These are phyloP conservation scores for Balanococcus diminutus DNA, from an alignment of 2,888 invertebrate species.

Conservation along the genomic window DNA sequence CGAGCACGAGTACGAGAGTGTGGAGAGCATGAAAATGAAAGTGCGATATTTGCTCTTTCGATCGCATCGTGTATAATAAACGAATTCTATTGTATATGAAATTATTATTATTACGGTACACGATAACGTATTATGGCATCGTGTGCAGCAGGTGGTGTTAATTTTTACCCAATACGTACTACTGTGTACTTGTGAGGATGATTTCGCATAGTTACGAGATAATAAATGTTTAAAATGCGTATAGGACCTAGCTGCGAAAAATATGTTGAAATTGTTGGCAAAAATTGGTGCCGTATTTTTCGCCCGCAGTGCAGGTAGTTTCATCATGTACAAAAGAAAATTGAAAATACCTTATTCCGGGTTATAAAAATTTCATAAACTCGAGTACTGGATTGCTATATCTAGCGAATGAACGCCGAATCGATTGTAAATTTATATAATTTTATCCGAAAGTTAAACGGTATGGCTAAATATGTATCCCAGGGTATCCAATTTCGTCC, in stretches of 20 bases:
- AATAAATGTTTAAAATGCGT: neutral
- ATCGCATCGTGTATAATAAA: neutral
- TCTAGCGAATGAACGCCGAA: neutral
- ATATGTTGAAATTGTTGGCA: neutral
- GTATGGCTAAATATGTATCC: neutral
- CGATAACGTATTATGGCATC: neutral
- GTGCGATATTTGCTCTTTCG: conserved; percentile 11
- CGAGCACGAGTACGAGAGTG: neutral
- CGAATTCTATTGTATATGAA: conserved; percentile 20
- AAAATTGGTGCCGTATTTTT: neutral
- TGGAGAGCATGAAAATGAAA: conserved; percentile 22
- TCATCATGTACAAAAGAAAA: neutral
- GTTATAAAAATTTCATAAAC: neutral
- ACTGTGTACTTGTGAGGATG: neutral
- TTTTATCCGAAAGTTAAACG: neutral
- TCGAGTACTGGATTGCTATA: too few relatives aligned
- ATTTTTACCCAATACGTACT: conserved; percentile 4
- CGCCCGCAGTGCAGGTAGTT: neutral
- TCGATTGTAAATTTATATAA: neutral
- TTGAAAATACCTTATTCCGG: neutral
- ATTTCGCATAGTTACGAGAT: neutral
- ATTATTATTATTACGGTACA: conserved; percentile 23
- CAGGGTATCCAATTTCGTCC: neutral
- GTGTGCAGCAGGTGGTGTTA: conserved; percentile 21
- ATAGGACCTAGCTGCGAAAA: neutral